Conservation (phyloP, 1,140 invertebrate genomes). For the Mycetomoellerius zeteki region DNA sequence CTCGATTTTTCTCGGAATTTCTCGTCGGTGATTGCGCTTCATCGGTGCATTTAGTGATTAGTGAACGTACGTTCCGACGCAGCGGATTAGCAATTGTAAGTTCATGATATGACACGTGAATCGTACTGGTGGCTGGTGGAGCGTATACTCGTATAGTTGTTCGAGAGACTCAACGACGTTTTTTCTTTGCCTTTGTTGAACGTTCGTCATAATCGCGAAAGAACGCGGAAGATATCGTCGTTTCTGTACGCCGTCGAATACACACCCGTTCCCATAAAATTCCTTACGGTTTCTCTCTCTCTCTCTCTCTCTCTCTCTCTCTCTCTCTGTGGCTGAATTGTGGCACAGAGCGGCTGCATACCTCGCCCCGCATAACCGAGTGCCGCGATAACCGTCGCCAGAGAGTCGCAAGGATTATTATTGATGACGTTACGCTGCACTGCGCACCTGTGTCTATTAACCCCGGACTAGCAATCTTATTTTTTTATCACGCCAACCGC, state of each 20-base stretch:
- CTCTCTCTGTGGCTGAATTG: conserved; percentile 75
- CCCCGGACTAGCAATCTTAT: background rate
- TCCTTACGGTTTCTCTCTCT: conserved; percentile 80
- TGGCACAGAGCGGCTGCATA: conserved; percentile 64
- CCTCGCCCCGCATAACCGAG: conserved; percentile 62
- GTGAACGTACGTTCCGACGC: background rate
- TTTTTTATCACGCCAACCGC: background rate
- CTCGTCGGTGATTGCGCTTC: background rate
- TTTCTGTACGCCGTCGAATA: conserved; percentile 45
- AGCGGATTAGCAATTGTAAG: background rate
- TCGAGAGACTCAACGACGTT: background rate
- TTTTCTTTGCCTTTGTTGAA: background rate
- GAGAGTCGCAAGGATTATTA: conserved; percentile 55
- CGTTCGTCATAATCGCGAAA: conserved; percentile 56
- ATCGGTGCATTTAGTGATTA: background rate
- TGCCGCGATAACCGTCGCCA: conserved; percentile 58
- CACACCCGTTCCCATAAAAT: conserved; percentile 81
- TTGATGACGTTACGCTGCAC: conserved; percentile 48
- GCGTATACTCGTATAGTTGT: background rate
- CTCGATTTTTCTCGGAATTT: background rate
- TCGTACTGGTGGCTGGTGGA: background rate
- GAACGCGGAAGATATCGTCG: conserved; percentile 63
- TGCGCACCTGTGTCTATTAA: conserved; percentile 26
- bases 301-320: too few relatives aligned
- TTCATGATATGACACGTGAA: background rate